A percentile compares a stretch with the other conserved stretches of the same genome.
phyloP scores from a whole-genome alignment of 2,113 vertebrate genomes.

The Symphodus melops region DNA sequence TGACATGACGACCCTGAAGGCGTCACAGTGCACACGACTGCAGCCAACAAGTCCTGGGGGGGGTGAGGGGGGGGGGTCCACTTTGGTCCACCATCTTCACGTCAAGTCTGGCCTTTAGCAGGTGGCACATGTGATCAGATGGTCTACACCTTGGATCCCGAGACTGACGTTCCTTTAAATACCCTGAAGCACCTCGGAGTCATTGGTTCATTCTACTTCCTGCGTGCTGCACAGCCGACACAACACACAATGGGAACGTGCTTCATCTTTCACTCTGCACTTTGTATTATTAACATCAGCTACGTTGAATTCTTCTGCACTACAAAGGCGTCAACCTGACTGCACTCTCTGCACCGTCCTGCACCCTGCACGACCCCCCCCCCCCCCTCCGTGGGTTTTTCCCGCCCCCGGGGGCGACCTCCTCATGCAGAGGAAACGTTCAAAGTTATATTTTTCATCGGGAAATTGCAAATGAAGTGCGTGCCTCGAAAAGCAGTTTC shows the following conservation, averaged over 20 bases:
- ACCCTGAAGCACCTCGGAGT: not conserved
- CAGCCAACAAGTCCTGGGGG: too few relatives aligned
- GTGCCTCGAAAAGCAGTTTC: conserved; percentile 67
- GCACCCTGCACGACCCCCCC: conserved; percentile 16
- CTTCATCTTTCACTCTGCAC: not conserved
- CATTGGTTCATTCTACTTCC: not conserved
- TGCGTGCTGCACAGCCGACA: not conserved
- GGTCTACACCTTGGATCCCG: not conserved
- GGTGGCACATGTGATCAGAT: too few relatives aligned
- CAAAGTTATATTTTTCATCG: conserved; percentile 61
- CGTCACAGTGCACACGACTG: too few relatives aligned
- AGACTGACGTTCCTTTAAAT: not conserved
- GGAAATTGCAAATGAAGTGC: conserved; percentile 74
- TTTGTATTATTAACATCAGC: not conserved
- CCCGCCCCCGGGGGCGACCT: conserved; percentile 19
- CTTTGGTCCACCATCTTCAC: too few relatives aligned
- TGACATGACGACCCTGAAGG: too few relatives aligned
- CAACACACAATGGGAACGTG: not conserved
- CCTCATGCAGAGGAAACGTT: conserved; percentile 33
- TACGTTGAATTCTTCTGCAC: not conserved
- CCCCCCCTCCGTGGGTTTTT: conserved; percentile 1
- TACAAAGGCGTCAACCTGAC: not conserved
- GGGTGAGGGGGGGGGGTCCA: too few relatives aligned
- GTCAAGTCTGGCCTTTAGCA: too few relatives aligned
- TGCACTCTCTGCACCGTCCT: not conserved